Evolutionary conservation across 2,888 invertebrate genomes (phyloP).

Genomic region (Acholoe squamosa): DNA sequence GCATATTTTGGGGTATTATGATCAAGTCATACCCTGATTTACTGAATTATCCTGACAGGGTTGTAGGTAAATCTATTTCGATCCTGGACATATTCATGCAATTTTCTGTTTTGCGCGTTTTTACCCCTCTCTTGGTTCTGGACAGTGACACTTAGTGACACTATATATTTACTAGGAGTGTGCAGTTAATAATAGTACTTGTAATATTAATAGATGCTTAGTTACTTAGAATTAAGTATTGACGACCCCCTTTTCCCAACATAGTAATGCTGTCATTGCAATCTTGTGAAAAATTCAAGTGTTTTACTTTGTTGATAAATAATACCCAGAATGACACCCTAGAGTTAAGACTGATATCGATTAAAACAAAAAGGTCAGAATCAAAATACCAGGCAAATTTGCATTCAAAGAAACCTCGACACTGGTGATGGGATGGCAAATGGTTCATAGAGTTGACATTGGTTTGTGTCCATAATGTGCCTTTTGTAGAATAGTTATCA

Average conservation of each 20-base stretch:
- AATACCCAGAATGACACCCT: neutral
- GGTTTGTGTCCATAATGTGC: neutral
- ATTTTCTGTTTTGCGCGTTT: neutral
- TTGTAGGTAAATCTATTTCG: neutral
- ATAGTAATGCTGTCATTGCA: neutral
- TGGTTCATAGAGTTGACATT: neutral
- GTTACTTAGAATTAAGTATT: neutral
- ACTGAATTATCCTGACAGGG: too few relatives aligned
- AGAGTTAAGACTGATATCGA: too few relatives aligned
- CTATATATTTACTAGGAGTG: neutral
- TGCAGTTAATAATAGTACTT: neutral
- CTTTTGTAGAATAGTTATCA: neutral
- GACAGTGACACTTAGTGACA: too few relatives aligned
- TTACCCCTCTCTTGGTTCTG: too few relatives aligned
- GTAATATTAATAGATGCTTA: too few relatives aligned
- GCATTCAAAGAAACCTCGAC: neutral
- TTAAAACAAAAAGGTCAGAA: too few relatives aligned
- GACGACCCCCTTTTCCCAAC: neutral
- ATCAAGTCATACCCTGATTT: too few relatives aligned
- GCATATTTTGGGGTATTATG: too few relatives aligned
- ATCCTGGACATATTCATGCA: neutral
- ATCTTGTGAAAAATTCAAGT: neutral
- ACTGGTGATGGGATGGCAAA: slow-evolving; percentile 27
- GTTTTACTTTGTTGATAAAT: neutral
- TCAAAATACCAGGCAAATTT: neutral